Evolutionary conservation across 2,113 vertebrate genomes (phyloP), one percentile per base, ranked within the genome.

Genomic region (Taxidea taxus): DNA sequence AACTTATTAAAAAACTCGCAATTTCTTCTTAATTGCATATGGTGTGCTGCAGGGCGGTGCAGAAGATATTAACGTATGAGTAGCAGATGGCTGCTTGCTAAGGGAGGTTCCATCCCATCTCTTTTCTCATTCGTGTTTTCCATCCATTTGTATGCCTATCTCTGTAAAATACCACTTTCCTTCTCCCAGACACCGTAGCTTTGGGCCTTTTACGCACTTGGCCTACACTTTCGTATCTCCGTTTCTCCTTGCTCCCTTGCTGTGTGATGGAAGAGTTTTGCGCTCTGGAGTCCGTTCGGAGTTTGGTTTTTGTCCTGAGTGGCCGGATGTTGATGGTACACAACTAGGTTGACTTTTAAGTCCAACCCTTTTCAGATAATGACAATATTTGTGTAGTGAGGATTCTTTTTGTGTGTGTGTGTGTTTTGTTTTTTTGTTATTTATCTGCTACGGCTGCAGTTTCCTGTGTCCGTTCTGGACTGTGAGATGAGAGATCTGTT

Each of bases 31-130:
- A 98, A 98, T 98, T 97, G 97, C 75, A 62, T 44, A 37, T 78
- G 66, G 29, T 95, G 51, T 87, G 85, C 98, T 98, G 83, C 82
- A 87, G 97, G 95, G 74, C 97, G 97, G 97, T 70, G 86, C 47
- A 60, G 84, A 95, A 97, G 95, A 97, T 97, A 98, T 87, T 98
- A 97, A 97, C 98, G 98, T 98, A 95, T 93, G 96, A 98, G 91
- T 91, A 96, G 98, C 97, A 98, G 97, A 97, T 98, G 97, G 97
- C 51, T 94, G 77, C 91, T 96, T 86, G 92, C 94, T 96, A 92
- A 94, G 94, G 88, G 96, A 80, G 70, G 66, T 96, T 92, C 83
- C n/a, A 70, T 91, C 84, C 91, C 58, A 31, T 97, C 12, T 90
- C 94, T 98, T 96, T 98, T 94, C 82, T 97, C 81, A 64, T 96